A percentile compares a stretch with the other conserved stretches of the same genome.
These are phyloP conservation scores for Drosophila phalerata DNA, from an alignment of 2,888 invertebrate genomes.

Conservation along the genomic window DNA sequence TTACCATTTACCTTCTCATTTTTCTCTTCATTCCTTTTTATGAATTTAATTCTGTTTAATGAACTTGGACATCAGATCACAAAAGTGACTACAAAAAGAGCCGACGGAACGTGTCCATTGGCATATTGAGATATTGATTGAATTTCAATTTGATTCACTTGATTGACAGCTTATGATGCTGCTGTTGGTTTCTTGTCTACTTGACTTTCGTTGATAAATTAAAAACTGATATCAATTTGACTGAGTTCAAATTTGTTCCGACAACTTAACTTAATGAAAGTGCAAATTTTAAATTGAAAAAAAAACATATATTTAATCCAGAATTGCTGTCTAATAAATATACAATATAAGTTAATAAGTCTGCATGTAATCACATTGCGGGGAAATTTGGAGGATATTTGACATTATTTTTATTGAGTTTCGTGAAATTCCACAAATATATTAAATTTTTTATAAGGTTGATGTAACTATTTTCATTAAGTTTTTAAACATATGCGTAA, in stretches of 20 bases:
- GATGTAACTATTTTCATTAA: too few relatives aligned
- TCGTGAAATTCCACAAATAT: too few relatives aligned
- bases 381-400: neutral
- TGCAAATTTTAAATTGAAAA: constrained; percentile 7
- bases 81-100: constrained; percentile 8
- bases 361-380: neutral
- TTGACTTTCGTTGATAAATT: constrained; percentile 10
- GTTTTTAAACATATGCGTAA: too few relatives aligned
- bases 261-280: constrained; percentile 11
- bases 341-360: neutral
- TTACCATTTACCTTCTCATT: constrained; percentile 15
- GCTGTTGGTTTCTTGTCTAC: neutral
- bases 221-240: constrained; percentile 19
- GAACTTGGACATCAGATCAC: constrained; percentile 23
- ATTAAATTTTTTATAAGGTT: too few relatives aligned
- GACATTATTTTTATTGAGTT: neutral
- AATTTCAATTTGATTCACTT: constrained; percentile 41
- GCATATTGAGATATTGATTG: constrained; percentile 59
- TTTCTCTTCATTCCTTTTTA: neutral
- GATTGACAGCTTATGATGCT: constrained; percentile 31
- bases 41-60: constrained; percentile 19
- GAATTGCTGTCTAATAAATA: neutral
- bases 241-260: constrained; percentile 15
- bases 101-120: constrained; percentile 23
- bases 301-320: neutral